Conservation (phyloP, 2,888 invertebrate genomes). For the Dicycla oo region DNA sequence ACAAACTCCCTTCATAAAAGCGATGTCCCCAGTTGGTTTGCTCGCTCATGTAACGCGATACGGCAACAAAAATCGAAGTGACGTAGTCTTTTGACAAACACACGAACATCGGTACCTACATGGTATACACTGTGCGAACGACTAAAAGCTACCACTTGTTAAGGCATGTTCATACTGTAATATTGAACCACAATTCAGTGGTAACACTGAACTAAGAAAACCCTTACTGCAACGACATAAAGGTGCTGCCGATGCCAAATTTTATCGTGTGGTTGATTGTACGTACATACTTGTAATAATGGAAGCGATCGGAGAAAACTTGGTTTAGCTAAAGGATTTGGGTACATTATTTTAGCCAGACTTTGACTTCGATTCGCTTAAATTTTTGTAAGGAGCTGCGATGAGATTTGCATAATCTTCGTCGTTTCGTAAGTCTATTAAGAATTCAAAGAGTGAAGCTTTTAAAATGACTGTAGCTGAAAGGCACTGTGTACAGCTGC, state of each 20-base stretch:
- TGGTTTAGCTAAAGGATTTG: constrained; percentile 14
- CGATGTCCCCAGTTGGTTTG: constrained; percentile 48
- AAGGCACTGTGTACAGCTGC: background rate
- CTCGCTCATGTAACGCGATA: constrained; percentile 30
- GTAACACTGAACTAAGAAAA: background rate
- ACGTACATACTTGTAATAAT: background rate
- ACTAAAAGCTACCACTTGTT: constrained; percentile 54
- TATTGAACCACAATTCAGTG: background rate
- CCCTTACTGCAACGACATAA: background rate
- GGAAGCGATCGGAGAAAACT: constrained; percentile 2
- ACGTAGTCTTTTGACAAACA: constrained; percentile 53
- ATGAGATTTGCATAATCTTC: constrained; percentile 29
- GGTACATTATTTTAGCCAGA: constrained; percentile 14
- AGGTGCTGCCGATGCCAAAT: background rate
- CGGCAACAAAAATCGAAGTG: constrained; percentile 44
- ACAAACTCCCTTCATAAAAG: constrained; percentile 33
- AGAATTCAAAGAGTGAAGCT: constrained; percentile 5
- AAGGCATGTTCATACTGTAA: constrained; percentile 29
- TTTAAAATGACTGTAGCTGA: background rate
- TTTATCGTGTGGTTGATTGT: background rate
- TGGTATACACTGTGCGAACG: constrained; percentile 12
- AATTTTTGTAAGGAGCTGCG: constrained; percentile 6
- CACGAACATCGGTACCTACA: constrained; percentile 26
- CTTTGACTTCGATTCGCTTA: constrained; percentile 1
- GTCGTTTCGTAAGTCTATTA: background rate